Evolutionary conservation across 2,888 invertebrate genomes (phyloP), one percentile per base, ranked within the genome.

Genomic region (Prenolepis imparis): DNA sequence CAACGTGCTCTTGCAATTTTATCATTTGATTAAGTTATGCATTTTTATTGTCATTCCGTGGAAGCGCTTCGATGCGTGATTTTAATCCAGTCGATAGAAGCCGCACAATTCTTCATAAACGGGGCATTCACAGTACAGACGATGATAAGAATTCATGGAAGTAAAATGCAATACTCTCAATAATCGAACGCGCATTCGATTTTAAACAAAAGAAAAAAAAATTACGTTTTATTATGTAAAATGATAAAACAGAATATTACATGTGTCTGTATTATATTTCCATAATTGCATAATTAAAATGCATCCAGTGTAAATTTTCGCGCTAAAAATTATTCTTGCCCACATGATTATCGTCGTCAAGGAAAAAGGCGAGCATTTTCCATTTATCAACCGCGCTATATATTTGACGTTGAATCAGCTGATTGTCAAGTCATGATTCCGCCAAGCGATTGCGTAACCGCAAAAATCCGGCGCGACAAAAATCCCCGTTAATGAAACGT

Each of bases 11-110:
- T 12, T 11, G 48, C 63, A 63, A 55, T 82, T 88, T 78, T 78
- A 55, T 83, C 44, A 78, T 82, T 84, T 41, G 72, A 85, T 87
- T 88, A 82, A 44, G 74, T 52, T 78, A 57, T 70, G 18, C 41
- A 70, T 78, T 57, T 78, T 78, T 8, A 18, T 70, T 61, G 21
- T 12, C 28, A 55, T 11, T 5, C 32, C 12, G 8, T 48, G 6
- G 18, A 41, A 36, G 12, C 11, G 24, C 18, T 15, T n/a, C 21
- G 21, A 72, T 36, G 6, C 59, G 32, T 28, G 21, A 36, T 59
- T 72, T 72, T 36, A 44, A 80, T 59, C 44, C 8, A 55, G 28
- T 73, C 59, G 32, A 41, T 70, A 21, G 39, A 78, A 78, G 21
- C 32, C 21, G 12, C 18, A 59, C 11, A 24, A 39, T 61, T 28